Evolutionary conservation across 2,797 vertebrate genomes (phyloP).

Genomic region (Betta splendens): DNA sequence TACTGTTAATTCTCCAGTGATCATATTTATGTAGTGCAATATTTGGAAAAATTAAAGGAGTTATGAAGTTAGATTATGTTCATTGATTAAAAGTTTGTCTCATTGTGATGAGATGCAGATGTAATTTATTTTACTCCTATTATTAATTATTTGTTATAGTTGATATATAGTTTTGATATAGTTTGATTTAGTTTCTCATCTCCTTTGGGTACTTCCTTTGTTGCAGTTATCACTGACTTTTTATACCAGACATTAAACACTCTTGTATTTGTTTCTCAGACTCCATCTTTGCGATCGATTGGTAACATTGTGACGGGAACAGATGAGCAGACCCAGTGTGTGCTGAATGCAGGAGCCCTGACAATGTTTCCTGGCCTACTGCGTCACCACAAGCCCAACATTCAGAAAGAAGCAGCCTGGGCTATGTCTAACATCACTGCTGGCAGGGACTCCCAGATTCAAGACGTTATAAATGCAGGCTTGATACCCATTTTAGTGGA

Average conservation of each 20-base stretch:
- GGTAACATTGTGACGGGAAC: slow-evolving; percentile 94
- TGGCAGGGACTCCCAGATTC: slow-evolving; percentile 91
- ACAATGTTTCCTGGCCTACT: slow-evolving; percentile 85
- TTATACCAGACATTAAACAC: too few relatives aligned
- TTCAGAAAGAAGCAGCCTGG: slow-evolving; percentile 96
- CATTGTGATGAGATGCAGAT: too few relatives aligned
- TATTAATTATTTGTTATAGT: too few relatives aligned
- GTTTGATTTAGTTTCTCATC: too few relatives aligned
- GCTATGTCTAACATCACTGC: slow-evolving; percentile 96
- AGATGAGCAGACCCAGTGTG: slow-evolving; percentile 76
- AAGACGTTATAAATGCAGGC: slow-evolving; percentile 89
- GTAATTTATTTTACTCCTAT: too few relatives aligned
- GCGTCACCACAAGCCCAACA: slow-evolving; percentile 85
- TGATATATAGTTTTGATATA: too few relatives aligned
- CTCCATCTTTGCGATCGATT: slow-evolving; percentile 86
- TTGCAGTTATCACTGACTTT: too few relatives aligned
- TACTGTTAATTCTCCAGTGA: background rate
- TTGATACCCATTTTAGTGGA: slow-evolving; percentile 89
- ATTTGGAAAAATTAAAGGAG: background rate
- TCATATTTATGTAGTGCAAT: background rate
- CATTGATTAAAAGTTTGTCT: too few relatives aligned
- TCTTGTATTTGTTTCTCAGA: slow-evolving; percentile 65
- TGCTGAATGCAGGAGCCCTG: slow-evolving; percentile 89
- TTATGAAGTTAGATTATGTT: too few relatives aligned
- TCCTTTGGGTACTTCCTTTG: too few relatives aligned